Base-by-base conservation (phyloP, 2,113 vertebrate genomes). In the Channa argus region DNA sequence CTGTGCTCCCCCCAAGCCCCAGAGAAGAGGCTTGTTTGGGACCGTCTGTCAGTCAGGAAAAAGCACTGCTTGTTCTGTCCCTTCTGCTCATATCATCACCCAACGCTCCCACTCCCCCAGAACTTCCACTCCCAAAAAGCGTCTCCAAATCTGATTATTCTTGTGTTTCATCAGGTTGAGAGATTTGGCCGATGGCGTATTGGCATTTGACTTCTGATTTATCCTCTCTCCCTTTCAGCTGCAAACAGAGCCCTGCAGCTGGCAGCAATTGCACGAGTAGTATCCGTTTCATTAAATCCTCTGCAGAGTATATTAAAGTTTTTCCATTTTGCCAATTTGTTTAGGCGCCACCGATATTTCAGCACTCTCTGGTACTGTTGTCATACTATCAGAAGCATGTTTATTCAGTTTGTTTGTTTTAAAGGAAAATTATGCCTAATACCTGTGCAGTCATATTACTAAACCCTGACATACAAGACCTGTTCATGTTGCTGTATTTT, bases 61-160 rank as follows among this genome's bases (percentile, higher is more conserved):
- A 87, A 80, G 74, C 71, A 5, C 65, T 83, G 72, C 85, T 87
- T 91, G 83, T 87, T 80, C 74, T 59, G 77, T 85, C 74, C 52
- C 24, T 73, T 86, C 77, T 56, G 67, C 82, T 76, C 76, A 80
- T 68, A 86, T 90, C 86, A 77, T 86, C 88, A 84, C 80, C 83
- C 73, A 65, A 69, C 71, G 71, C 68, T 77, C 63, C 56, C 51
- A 38, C 76, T 66, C 53, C 55, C 61, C 65, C 6, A 52, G 58
- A 68, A 76, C 77, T 71, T 72, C 55, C 71, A 77, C 71, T 66
- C 81, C 68, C 45, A 37, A 79, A 82, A 82, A 79, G 70, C 61
- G 9, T 84, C 85, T 86, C 74, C 71, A 86, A 86, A 92, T 91
- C 74, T 74, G 81, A 93, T 92, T 91, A 90, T 85, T 89, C 84